phyloP scores from a whole-genome alignment of 2,113 vertebrate species.

The Ariopsis seemanni region DNA sequence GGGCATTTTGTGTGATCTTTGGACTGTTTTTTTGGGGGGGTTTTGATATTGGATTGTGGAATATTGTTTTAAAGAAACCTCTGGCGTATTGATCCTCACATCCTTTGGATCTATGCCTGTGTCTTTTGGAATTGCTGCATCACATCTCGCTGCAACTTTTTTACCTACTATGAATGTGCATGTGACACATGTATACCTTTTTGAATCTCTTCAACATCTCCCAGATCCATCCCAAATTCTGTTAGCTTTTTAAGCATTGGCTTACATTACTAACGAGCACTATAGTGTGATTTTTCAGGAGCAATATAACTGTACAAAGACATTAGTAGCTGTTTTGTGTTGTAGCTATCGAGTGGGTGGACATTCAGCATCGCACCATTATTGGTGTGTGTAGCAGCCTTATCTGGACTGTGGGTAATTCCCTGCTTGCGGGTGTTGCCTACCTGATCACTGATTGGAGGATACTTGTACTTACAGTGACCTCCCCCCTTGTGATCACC shows the following conservation, averaged over 20 bases:
- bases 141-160: not conserved
- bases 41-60: not conserved
- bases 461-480: constrained; percentile 66
- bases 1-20: not conserved
- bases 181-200: not conserved
- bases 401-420: constrained; percentile 70
- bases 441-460: constrained; percentile 71
- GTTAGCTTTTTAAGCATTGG: no score
- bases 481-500: constrained; percentile 65
- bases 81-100: not conserved
- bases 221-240: not conserved
- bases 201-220: not conserved
- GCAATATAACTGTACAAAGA: no score
- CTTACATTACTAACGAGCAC: not conserved
- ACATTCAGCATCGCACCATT: constrained; percentile 69
- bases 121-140: not conserved
- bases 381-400: constrained; percentile 67
- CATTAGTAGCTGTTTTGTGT: not conserved
- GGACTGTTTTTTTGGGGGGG: not conserved
- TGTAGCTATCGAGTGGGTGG: constrained; percentile 75
- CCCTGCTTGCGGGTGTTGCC: constrained; percentile 62
- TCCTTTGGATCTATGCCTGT: not conserved
- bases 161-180: not conserved
- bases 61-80: not conserved
- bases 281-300: not conserved